Evolutionary conservation across 2,113 vertebrate genomes (phyloP).

Genomic region (Apistogramma diplotaenia): DNA sequence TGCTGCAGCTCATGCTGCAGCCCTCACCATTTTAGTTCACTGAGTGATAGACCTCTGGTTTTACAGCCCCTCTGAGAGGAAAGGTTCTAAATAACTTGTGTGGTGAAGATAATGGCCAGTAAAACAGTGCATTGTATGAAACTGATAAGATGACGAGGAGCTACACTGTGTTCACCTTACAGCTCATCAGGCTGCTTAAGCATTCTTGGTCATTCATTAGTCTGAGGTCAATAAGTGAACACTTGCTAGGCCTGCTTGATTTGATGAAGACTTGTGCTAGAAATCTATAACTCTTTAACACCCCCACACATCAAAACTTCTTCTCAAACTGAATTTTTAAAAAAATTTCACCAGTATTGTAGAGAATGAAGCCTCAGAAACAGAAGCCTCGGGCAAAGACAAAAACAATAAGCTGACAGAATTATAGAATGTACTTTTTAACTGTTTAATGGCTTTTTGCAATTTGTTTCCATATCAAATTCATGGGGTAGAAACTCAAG

Average conservation of each 20-base stretch:
- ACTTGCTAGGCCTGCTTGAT: background rate
- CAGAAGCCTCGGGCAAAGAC: background rate
- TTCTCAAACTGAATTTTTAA: background rate
- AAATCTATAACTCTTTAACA: background rate
- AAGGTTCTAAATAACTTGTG: background rate
- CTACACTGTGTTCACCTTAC: background rate
- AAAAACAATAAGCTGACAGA: background rate
- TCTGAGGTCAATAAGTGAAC: conserved; percentile 17
- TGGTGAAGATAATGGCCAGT: background rate
- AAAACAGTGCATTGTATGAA: background rate
- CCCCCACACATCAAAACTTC: background rate
- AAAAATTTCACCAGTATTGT: too few relatives aligned
- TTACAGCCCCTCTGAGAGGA: conserved; percentile 17
- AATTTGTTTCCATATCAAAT: background rate
- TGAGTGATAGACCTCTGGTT: conserved; percentile 3
- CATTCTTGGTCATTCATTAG: background rate
- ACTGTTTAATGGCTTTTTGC: background rate
- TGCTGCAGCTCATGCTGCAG: background rate
- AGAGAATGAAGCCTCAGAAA: background rate
- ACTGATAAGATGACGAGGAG: background rate
- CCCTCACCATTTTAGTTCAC: background rate
- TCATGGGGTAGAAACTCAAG: background rate
- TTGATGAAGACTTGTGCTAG: background rate
- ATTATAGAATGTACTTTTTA: too few relatives aligned
- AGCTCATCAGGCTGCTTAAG: background rate